Evolutionary conservation across 2,797 vertebrate genomes (phyloP).

Genomic region (Pseudocheirus occidentalis): DNA sequence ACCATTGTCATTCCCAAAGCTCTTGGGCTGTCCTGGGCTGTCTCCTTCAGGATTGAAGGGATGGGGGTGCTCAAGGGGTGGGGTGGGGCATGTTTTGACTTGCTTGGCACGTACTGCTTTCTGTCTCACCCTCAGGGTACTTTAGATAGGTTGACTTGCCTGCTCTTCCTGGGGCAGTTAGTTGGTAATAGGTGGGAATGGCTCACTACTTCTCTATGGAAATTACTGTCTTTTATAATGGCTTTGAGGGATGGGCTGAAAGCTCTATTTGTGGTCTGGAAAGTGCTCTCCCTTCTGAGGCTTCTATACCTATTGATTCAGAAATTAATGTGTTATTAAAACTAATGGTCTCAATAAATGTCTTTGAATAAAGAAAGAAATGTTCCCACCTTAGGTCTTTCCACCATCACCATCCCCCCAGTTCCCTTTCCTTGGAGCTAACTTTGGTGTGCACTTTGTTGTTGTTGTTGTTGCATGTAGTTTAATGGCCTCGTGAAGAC

Average conservation of each 20-base stretch:
- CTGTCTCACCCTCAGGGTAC: neutral
- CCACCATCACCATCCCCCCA: neutral
- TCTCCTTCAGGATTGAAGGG: neutral
- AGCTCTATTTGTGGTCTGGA: neutral
- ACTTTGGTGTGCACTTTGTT: neutral
- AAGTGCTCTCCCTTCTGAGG: neutral
- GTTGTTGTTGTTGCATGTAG: neutral
- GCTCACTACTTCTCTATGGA: neutral
- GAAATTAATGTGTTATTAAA: neutral
- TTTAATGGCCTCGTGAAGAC: conserved; percentile 28
- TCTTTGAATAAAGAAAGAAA: neutral
- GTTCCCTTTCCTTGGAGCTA: neutral
- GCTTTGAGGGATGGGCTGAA: neutral
- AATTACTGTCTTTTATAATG: neutral
- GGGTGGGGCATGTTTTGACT: neutral
- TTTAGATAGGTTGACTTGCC: neutral
- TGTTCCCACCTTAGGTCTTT: neutral
- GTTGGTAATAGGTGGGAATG: neutral
- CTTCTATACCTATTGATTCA: neutral
- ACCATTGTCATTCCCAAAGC: neutral
- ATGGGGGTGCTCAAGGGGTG: neutral
- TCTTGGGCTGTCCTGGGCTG: neutral
- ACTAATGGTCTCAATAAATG: neutral
- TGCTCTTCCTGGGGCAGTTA: neutral
- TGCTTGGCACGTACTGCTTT: neutral